Conservation (phyloP, 2,888 invertebrate species). For the Hartigia nigra region DNA sequence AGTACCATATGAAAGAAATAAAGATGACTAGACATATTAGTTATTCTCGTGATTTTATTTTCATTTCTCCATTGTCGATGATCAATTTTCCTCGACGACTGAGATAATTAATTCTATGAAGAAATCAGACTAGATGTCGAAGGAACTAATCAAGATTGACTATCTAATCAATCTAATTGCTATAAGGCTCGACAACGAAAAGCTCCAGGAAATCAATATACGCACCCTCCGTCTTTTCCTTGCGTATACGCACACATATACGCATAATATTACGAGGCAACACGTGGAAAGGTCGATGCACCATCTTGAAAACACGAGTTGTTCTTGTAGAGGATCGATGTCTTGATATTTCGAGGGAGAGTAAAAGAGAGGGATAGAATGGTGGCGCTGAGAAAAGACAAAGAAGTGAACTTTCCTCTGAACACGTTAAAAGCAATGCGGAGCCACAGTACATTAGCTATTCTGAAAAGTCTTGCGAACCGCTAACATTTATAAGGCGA, state of each 20-base stretch:
- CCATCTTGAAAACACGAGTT: constrained; percentile 22
- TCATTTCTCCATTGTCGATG: not conserved
- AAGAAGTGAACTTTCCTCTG: not conserved
- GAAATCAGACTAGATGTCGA: not conserved
- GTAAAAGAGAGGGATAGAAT: not conserved
- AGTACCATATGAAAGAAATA: constrained; percentile 60
- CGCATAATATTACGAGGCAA: not conserved
- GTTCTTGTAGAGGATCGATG: not conserved
- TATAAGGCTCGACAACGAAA: not conserved
- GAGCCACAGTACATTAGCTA: not conserved
- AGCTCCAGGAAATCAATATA: constrained; percentile 2
- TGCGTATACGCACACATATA: not conserved
- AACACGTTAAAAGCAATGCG: not conserved
- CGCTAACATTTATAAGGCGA: not conserved
- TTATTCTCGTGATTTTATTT: not conserved
- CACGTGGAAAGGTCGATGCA: constrained; percentile 22
- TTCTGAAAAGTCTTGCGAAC: not conserved
- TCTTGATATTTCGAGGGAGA: not conserved
- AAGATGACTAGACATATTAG: constrained; percentile 55
- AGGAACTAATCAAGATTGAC: not conserved
- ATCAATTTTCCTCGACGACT: not conserved
- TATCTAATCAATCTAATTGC: not conserved
- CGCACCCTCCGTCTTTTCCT: not conserved
- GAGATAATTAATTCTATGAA: not conserved
- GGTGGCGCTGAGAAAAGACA: not conserved